Evolutionary conservation across 2,888 invertebrate species (phyloP).

Genomic region (Polydrusus cervinus): DNA sequence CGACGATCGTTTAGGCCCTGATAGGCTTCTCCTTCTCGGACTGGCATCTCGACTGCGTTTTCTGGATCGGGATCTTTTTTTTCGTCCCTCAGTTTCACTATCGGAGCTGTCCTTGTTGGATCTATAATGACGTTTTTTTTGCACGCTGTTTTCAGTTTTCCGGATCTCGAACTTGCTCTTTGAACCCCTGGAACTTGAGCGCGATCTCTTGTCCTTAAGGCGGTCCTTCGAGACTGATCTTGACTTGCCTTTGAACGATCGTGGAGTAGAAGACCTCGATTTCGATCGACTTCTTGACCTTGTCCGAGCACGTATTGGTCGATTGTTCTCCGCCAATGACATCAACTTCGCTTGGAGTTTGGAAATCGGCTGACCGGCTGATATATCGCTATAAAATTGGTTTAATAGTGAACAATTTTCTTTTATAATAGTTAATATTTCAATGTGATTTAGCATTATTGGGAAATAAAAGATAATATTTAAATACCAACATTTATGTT

Average conservation of each 20-base stretch:
- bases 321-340: slow-evolving; percentile 75
- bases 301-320: slow-evolving; percentile 65
- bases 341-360: slow-evolving; percentile 78
- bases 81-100: slow-evolving; percentile 66
- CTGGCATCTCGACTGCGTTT: slow-evolving; percentile 71
- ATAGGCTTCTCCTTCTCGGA: slow-evolving; percentile 71
- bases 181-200: slow-evolving; percentile 62
- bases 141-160: slow-evolving; percentile 86
- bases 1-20: slow-evolving; percentile 61
- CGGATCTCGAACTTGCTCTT: slow-evolving; percentile 79
- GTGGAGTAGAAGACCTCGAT: slow-evolving; percentile 61
- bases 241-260: slow-evolving; percentile 60
- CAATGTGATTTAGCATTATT: not conserved
- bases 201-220: slow-evolving; percentile 58
- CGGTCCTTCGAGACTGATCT: slow-evolving; percentile 63
- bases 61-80: slow-evolving; percentile 65
- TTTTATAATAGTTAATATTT: not conserved
- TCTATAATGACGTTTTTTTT: slow-evolving; percentile 88
- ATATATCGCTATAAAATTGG: slow-evolving; percentile 28
- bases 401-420: not conserved
- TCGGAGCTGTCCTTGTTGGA: slow-evolving; percentile 83
- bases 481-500: not conserved
- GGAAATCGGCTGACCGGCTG: slow-evolving; percentile 72
- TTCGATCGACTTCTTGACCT: slow-evolving; percentile 60
- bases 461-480: not conserved